phyloP scores from a whole-genome alignment of 2,113 vertebrate species.

The Tonatia bakeri region DNA sequence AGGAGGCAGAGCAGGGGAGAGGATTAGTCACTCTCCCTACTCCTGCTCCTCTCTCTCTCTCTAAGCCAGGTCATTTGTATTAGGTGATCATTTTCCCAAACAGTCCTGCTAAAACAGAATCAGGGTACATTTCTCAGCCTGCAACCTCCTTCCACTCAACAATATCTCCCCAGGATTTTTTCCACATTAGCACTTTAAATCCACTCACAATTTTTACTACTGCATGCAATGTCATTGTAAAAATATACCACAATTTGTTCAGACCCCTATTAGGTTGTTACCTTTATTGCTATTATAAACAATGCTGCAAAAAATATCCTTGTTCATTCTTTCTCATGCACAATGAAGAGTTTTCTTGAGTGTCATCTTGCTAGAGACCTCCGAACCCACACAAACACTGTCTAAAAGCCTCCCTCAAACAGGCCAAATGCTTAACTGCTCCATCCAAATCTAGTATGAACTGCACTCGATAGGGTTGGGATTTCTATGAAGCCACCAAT shows the following conservation, averaged over 20 bases:
- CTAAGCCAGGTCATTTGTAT: background rate
- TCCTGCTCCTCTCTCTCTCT: background rate
- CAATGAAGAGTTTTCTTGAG: background rate
- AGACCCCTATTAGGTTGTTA: background rate
- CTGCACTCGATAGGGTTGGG: accelerated
- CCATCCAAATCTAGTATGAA: background rate
- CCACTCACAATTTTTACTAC: background rate
- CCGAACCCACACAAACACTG: accelerated
- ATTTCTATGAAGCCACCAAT: background rate
- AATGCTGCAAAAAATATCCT: background rate
- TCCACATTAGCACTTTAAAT: background rate
- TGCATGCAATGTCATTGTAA: background rate
- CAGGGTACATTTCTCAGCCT: background rate
- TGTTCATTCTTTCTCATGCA: background rate
- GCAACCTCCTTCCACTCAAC: background rate
- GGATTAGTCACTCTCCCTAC: background rate
- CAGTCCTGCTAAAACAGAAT: background rate
- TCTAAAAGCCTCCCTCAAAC: background rate
- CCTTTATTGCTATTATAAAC: background rate
- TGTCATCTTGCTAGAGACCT: background rate
- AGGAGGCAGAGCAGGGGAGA: background rate
- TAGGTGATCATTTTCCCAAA: background rate
- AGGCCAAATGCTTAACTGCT: background rate
- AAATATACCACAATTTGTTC: background rate
- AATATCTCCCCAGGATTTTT: background rate